Evolutionary conservation across 2,888 invertebrate genomes (phyloP).

Genomic region (Keiferia lycopersicella): DNA sequence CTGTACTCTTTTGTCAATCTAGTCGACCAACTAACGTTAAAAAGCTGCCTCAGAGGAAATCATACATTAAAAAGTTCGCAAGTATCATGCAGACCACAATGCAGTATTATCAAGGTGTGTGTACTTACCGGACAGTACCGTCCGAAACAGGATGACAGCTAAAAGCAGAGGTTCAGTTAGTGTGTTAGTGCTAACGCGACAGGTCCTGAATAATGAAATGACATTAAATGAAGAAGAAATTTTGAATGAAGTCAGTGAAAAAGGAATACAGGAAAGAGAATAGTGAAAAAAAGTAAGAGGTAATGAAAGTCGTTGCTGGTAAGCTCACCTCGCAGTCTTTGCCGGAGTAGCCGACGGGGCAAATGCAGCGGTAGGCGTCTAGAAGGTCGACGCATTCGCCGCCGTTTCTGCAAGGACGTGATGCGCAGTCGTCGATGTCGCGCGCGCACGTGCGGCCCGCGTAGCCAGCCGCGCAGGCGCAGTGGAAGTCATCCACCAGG

Average conservation of each 20-base stretch:
- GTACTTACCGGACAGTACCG: constrained; percentile 73
- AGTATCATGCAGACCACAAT: constrained; percentile 17
- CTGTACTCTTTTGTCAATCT: too few species aligned
- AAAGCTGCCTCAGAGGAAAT: too few species aligned
- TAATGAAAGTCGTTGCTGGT: constrained; percentile 30
- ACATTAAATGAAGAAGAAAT: constrained; percentile 22
- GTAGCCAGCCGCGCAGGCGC: constrained; percentile 93
- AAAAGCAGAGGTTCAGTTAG: constrained; percentile 70
- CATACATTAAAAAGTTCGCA: constrained; percentile 31
- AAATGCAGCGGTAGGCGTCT: constrained; percentile 93
- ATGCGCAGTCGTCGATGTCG: constrained; percentile 93
- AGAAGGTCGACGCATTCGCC: constrained; percentile 94
- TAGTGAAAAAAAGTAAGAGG: background rate
- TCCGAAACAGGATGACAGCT: constrained; percentile 72
- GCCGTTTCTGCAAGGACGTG: constrained; percentile 93
- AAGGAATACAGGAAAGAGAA: background rate
- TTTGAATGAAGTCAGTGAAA: background rate
- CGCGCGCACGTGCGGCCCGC: constrained; percentile 90
- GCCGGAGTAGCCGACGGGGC: constrained; percentile 94
- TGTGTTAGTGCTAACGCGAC: constrained; percentile 53
- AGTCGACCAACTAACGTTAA: too few species aligned
- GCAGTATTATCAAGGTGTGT: background rate
- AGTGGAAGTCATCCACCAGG: constrained; percentile 94
- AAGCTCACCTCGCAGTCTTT: constrained; percentile 89
- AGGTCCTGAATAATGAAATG: constrained; percentile 30